Base-by-base conservation (phyloP, 2,888 invertebrate genomes). In the Acanthosepion lycidas region DNA sequence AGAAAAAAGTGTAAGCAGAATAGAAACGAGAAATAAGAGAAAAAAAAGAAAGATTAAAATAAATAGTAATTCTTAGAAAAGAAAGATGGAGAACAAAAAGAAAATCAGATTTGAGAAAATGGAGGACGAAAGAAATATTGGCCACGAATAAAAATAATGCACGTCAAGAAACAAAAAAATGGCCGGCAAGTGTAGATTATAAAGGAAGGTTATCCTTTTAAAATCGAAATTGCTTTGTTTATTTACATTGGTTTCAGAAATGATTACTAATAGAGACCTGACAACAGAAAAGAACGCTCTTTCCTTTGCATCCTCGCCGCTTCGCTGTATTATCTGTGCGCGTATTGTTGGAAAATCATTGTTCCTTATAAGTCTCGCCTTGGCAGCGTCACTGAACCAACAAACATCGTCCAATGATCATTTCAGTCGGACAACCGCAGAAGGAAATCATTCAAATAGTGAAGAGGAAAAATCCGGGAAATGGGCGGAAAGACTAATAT, bases 351-450 rank as follows among this genome's bases (percentile, higher is more conserved):
- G 53, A 8, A 3, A 28, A 42, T 93, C 93, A 48, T 93, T 78
- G 78, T 78, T 33, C n/a, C n/a, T 78, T 15, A 0, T 15, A 78
- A 33, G 78, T 78, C 78, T 78, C 18, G 78, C 18, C 78, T 33
- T 78, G 78, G 78, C 78, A 78, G 33, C 78, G 78, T 78, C 78
- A 33, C 78, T 78, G 78, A 78, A 78, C 78, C 78, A n/a, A 78
- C n/a, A 78, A 78, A 78, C 78, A 78, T n/a, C 15, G n/a, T 78
- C 64, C 78, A 78, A 78, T 78, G n/a, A 4, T 33, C n/a, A 33
- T 12, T 78, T n/a, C n/a, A 9, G 12, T 12, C n/a, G 78, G 78
- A 33, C 78, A 78, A 78, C 15, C 78, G 78, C 4, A 78, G n/a
- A 28, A 20, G 78, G n/a, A 78, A 78, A n/a, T 33, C 78, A 78